Evolutionary conservation across 2,797 vertebrate species (phyloP).

Genomic region (Falco columbarius): DNA sequence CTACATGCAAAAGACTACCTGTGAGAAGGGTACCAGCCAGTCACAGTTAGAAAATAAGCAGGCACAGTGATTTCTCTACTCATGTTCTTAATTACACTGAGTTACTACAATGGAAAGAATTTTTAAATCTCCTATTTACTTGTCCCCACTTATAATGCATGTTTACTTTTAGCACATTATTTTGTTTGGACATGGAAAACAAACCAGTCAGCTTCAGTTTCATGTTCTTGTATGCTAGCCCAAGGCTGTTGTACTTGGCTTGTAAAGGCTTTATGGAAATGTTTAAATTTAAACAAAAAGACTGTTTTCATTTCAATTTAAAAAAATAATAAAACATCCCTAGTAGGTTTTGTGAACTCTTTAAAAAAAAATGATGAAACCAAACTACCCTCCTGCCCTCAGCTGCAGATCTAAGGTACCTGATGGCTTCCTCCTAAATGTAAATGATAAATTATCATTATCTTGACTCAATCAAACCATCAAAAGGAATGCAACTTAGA

Average conservation of each 20-base stretch:
- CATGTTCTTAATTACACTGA: slow-evolving; percentile 47
- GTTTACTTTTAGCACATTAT: slow-evolving; percentile 70
- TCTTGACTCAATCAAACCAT: slow-evolving; percentile 33
- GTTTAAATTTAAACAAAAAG: slow-evolving; percentile 62
- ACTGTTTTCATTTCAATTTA: slow-evolving; percentile 58
- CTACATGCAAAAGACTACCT: background rate
- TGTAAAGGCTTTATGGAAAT: slow-evolving; percentile 52
- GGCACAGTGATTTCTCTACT: background rate
- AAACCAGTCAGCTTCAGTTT: slow-evolving; percentile 62
- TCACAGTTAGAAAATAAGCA: background rate
- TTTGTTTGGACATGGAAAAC: slow-evolving; percentile 57
- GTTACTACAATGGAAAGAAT: slow-evolving; percentile 68
- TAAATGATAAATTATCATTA: slow-evolving; percentile 26
- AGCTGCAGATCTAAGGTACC: slow-evolving; percentile 1
- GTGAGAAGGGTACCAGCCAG: background rate
- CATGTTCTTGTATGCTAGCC: slow-evolving; percentile 12
- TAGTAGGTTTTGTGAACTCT: slow-evolving; percentile 17
- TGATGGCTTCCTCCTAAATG: background rate
- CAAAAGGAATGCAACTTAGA: slow-evolving; percentile 13
- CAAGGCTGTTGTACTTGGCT: slow-evolving; percentile 53
- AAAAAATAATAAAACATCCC: slow-evolving; percentile 38
- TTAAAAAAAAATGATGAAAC: background rate
- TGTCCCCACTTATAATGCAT: slow-evolving; percentile 40
- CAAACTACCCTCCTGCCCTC: background rate
- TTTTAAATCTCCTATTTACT: slow-evolving; percentile 31